phyloP scores from a whole-genome alignment of 2,797 vertebrate species.

The Myoxocephalus aenaeus region DNA sequence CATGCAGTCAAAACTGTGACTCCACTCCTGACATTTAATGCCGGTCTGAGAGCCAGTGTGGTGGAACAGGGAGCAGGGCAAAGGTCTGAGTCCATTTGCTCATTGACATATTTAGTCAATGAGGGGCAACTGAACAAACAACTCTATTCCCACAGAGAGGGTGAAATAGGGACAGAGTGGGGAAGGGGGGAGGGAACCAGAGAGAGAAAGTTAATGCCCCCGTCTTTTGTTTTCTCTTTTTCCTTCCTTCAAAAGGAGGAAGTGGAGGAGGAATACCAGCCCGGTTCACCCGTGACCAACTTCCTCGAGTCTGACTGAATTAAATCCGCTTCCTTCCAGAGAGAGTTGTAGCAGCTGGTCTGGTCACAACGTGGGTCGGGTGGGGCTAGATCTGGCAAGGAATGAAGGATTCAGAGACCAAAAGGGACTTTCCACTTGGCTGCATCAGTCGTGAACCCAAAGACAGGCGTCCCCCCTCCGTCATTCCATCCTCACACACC shows the following conservation, averaged over 20 bases:
- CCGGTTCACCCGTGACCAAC: conserved; percentile 29
- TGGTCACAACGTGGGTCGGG: conserved; percentile 28
- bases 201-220: conserved; percentile 52
- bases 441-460: conserved; percentile 32
- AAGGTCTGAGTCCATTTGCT: conserved; percentile 62
- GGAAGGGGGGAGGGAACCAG: not conserved
- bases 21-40: conserved; percentile 12
- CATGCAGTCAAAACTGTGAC: conserved; percentile 10
- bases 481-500: conserved; percentile 5
- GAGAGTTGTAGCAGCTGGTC: conserved; percentile 52
- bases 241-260: conserved; percentile 45
- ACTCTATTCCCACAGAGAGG: conserved; percentile 51
- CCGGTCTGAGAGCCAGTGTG: conserved; percentile 13
- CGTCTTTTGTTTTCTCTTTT: conserved; percentile 52
- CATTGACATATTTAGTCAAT: conserved; percentile 67
- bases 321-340: conserved; percentile 46
- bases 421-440: conserved; percentile 66
- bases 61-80: conserved; percentile 32
- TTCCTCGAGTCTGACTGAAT: conserved; percentile 50
- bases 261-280: conserved; percentile 38
- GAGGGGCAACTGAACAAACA: conserved; percentile 70
- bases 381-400: conserved; percentile 46
- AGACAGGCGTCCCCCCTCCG: conserved; percentile 29
- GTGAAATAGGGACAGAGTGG: conserved; percentile 4
- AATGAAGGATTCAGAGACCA: conserved; percentile 35